Evolutionary conservation across 2,797 vertebrate genomes (phyloP).

Genomic region (Poecilia wingei): DNA sequence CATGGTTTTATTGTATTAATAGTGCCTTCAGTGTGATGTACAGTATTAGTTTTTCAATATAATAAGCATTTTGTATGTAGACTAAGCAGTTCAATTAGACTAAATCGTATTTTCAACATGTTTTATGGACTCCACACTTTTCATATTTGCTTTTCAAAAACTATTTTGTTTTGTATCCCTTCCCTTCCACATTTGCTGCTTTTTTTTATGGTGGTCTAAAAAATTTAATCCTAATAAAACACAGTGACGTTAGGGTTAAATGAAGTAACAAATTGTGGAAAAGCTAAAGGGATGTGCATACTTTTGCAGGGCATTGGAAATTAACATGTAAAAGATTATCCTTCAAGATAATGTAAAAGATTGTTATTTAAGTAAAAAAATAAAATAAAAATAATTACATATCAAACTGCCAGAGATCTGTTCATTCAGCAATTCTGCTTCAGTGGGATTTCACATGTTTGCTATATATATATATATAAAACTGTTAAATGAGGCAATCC

Average conservation of each 20-base stretch:
- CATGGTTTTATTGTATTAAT: background rate
- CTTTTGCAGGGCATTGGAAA: background rate
- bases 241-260: background rate
- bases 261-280: background rate
- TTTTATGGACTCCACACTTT: background rate
- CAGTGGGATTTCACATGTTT: constrained; percentile 43
- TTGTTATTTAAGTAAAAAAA: background rate
- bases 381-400: background rate
- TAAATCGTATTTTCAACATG: background rate
- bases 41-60: background rate
- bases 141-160: background rate
- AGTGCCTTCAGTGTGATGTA: background rate
- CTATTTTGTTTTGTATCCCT: background rate
- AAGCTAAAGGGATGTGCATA: background rate
- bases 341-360: background rate
- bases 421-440: constrained; percentile 10
- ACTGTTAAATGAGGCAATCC: constrained; percentile 57
- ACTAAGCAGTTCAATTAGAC: background rate
- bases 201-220: background rate
- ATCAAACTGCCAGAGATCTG: background rate
- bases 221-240: background rate
- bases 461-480: constrained; percentile 24
- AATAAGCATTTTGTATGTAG: background rate
- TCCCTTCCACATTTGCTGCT: background rate
- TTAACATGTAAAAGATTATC: background rate